Evolutionary conservation across 92 coral and sea anemone genomes (phyloP), one percentile per base, ranked within the genome.

Genomic region (Porites divaricata): DNA sequence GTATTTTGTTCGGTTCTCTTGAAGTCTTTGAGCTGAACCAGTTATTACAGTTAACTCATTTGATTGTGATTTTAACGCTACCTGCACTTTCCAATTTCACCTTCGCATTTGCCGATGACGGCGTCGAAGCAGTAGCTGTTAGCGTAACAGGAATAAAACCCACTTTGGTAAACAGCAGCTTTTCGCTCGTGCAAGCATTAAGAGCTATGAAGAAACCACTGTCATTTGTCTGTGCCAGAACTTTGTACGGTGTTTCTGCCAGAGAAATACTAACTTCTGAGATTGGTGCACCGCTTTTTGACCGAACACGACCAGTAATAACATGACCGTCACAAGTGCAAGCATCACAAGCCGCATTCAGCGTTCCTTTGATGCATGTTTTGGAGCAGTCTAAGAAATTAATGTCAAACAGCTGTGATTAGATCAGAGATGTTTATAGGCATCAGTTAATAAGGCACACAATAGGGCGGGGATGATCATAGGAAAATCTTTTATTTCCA

Each of bases 171-270:
- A 83, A 20, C 0, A 83, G n/a, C 25, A 83, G 51, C 72, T 73
- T 45, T 2, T 20, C 58, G 49, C 24, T 74, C 20, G 87, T 56
- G 20, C 87, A 83, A 35, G 74, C 81, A 23, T 57, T 41, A 1
- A 54, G 10, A 63, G 81, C 67, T 1, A 11, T 0, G 41, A 83
- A 83, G 26, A 23, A 75, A 14, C 87, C 87, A 2, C 78, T 83
- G 63, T 50, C 64, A 63, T 83, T 72, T 3, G 87, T 83, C 49
- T 45, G 51, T 12, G 73, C 74, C 51, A 83, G 63, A 20, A 74
- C 52, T 6, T 49, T 74, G 53, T 83, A 83, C 57, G 87, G 87
- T 24, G 87, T 68, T 67, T 83, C 80, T 23, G 87, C 78, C 81
- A 83, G 25, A 14, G 87, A 59, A 7, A 83, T 41, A 9, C 67